These are phyloP conservation scores for Damaliscus lunatus DNA, from an alignment of 2,113 vertebrate species.

Conservation along the genomic window DNA sequence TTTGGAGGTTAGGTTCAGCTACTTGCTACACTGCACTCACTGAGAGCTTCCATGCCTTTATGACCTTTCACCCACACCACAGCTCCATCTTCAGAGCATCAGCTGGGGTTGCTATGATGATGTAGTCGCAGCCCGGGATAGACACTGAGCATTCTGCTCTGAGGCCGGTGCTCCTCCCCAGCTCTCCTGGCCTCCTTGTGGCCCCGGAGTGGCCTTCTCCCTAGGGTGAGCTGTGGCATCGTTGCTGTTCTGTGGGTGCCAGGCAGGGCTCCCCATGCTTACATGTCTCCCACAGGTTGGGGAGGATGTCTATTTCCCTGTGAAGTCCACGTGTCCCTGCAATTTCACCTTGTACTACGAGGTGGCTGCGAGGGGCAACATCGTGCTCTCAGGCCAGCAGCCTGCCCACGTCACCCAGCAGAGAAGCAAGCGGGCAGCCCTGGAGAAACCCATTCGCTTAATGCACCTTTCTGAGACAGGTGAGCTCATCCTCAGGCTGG, in stretches of 20 bases:
- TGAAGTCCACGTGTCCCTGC: slow-evolving; percentile 93
- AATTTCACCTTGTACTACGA: slow-evolving; percentile 93
- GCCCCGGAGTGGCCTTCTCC: not conserved
- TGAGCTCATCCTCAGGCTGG: slow-evolving; percentile 42
- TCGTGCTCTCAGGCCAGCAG: slow-evolving; percentile 88
- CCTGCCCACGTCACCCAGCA: slow-evolving; percentile 80
- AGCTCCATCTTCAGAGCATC: not conserved
- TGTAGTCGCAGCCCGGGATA: not conserved
- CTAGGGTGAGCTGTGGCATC: fast-evolving
- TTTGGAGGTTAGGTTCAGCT: not conserved
- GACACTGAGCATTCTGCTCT: fast-evolving
- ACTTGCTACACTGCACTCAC: fast-evolving
- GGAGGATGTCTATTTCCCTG: slow-evolving; percentile 85
- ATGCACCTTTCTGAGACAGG: slow-evolving; percentile 76
- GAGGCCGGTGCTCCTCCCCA: not conserved
- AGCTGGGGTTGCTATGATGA: not conserved
- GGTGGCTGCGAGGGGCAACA: slow-evolving; percentile 90
- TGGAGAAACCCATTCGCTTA: slow-evolving; percentile 80
- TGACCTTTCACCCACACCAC: fast-evolving
- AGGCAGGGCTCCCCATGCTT: not conserved
- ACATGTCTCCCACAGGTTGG: slow-evolving; percentile 81
- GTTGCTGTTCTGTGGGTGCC: not conserved
- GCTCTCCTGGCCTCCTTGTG: not conserved
- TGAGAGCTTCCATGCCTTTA: not conserved
- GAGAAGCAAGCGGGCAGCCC: slow-evolving; percentile 81